phyloP scores from a whole-genome alignment of 2,888 invertebrate genomes.

The Lasioglossum lativentre region DNA sequence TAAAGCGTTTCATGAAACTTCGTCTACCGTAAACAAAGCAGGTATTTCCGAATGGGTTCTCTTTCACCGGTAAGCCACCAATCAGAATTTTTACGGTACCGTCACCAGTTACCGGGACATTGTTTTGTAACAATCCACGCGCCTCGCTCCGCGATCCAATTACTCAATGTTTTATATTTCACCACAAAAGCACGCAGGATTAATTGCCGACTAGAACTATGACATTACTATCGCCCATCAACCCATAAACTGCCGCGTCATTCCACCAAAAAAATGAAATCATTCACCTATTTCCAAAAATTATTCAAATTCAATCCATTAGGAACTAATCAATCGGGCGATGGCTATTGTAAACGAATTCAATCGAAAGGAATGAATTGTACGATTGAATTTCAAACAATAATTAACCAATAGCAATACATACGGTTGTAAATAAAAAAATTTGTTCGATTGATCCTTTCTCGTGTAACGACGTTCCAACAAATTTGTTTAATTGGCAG shows the following conservation, averaged over 20 bases:
- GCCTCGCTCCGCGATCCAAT: neutral
- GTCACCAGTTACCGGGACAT: neutral
- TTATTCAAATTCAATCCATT: neutral
- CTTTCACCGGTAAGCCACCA: neutral
- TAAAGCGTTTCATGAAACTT: neutral
- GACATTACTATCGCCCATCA: neutral
- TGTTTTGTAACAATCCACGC: neutral
- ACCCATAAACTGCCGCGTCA: neutral
- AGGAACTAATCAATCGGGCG: neutral
- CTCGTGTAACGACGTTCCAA: neutral
- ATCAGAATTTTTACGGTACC: neutral
- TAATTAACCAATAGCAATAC: too few relatives aligned
- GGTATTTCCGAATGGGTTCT: neutral
- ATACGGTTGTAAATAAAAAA: neutral
- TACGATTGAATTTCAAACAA: neutral
- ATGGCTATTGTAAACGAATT: neutral
- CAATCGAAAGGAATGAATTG: neutral
- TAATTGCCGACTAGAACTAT: conserved; percentile 13
- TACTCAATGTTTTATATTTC: neutral
- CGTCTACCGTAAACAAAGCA: neutral
- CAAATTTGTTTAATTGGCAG: neutral
- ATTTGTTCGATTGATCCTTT: neutral
- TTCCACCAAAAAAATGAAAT: neutral
- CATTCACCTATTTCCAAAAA: neutral
- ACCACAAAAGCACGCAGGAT: conserved; percentile 14